Evolutionary conservation across 2,888 invertebrate genomes (phyloP), one percentile per base, ranked within the genome.

Genomic region (Eumerus sabulonum): DNA sequence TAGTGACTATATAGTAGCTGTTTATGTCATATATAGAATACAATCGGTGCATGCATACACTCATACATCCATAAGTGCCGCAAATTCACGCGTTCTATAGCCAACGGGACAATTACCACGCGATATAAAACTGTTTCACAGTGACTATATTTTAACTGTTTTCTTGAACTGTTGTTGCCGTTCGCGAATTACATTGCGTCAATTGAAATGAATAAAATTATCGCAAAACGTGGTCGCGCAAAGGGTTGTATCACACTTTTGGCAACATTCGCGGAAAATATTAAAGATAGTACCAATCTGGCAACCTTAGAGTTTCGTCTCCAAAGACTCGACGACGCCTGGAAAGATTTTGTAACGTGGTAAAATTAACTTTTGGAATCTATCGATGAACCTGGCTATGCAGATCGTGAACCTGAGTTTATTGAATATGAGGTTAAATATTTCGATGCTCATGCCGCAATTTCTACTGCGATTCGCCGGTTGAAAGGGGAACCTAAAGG

Each of bases 151-250:
- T n/a, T n/a, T n/a, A n/a, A n/a, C n/a, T n/a, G n/a, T n/a, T n/a
- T n/a, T n/a, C n/a, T n/a, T n/a, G n/a, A n/a, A n/a, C n/a, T n/a
- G n/a, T n/a, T n/a, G n/a, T n/a, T n/a, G n/a, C n/a, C n/a, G n/a
- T n/a, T n/a, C n/a, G n/a, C n/a, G n/a, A 36, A 36, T 36, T 36
- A 36, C 36, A 36, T 5, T 36, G 36, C 36, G 36, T 36, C 36
- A 11, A 11, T 36, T 11, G 36, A 14, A 36, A 51, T 51, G 51
- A 51, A 51, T 18, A 9, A 9, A 13, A 16, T 51, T 51, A 51
- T 14, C 9, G 51, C 51, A 9, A 62, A 62, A 51, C 62, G 62
- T 27, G 42, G 44, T 51, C 47, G 42, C n/a, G n/a, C n/a, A n/a
- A n/a, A n/a, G n/a, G n/a, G n/a, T n/a, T n/a, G n/a, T n/a, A n/a